A percentile compares a stretch with the other conserved stretches of the same genome.
phyloP scores from a whole-genome alignment of 1,140 invertebrate species.

The Temnothorax curvispinosus region DNA sequence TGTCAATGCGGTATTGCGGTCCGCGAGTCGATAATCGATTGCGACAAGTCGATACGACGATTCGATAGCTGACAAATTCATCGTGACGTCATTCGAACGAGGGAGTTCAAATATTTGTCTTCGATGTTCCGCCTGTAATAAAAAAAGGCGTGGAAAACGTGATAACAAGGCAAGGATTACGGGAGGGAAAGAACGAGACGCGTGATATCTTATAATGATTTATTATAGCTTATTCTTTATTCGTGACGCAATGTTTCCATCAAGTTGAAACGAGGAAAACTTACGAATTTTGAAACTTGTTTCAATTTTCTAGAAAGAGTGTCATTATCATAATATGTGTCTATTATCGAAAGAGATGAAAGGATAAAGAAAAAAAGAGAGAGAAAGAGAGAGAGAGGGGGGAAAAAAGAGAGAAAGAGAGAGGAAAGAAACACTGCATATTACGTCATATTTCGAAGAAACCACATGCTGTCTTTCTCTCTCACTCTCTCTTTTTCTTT shows the following conservation, averaged over 20 bases:
- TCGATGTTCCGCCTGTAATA: neutral
- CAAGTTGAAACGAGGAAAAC: neutral
- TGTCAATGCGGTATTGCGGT: too few species aligned
- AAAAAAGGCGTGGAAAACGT: neutral
- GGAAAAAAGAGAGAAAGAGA: neutral
- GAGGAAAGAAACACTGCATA: neutral
- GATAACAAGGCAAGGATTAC: neutral
- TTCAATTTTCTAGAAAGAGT: neutral
- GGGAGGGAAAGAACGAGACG: neutral
- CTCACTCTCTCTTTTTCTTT: neutral
- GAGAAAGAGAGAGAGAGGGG: neutral
- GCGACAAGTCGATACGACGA: neutral
- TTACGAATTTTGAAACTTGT: neutral
- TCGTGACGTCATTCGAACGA: conserved; percentile 9
- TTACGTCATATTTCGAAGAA: neutral
- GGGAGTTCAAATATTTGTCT: conserved; percentile 11
- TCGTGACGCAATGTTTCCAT: neutral
- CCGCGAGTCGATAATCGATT: neutral
- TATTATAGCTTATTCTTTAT: neutral
- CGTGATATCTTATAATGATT: neutral
- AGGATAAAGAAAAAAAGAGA: neutral
- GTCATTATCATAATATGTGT: too few species aligned
- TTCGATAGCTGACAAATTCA: neutral
- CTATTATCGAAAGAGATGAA: neutral
- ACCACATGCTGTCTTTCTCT: too few species aligned